Conservation (phyloP, 2,113 vertebrate genomes). For the western clawed frog (Xenopus tropicalis) region DNA sequence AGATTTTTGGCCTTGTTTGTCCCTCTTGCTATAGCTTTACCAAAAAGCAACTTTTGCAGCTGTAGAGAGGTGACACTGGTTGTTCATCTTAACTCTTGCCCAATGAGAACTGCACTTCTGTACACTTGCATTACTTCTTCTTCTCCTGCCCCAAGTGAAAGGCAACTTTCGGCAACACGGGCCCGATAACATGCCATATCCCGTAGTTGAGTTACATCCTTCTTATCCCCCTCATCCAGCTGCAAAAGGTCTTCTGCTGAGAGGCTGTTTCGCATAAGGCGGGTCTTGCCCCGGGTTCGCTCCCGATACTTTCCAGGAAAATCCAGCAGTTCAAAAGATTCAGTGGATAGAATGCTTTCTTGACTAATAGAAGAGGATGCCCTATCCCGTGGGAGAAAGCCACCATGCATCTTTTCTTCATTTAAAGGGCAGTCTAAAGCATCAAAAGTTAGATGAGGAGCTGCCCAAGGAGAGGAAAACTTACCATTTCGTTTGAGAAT, state of each 20-base stretch:
- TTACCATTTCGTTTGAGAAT: conserved; percentile 87
- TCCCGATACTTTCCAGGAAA: conserved; percentile 67
- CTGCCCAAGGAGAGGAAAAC: conserved; percentile 69
- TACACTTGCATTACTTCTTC: conserved; percentile 67
- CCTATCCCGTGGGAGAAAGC: conserved; percentile 40
- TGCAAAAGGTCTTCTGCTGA: conserved; percentile 84
- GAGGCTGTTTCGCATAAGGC: conserved; percentile 71
- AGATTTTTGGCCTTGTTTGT: no score
- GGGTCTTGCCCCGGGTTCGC: not conserved
- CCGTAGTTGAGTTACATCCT: conserved; percentile 32
- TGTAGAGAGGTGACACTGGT: not conserved
- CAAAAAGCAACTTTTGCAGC: not conserved
- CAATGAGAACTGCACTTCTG: conserved; percentile 59
- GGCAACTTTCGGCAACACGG: conserved; percentile 63
- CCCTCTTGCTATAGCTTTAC: not conserved
- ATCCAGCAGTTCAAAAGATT: conserved; percentile 92
- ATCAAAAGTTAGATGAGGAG: not conserved
- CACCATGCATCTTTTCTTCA: conserved; percentile 3
- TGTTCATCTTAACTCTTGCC: conserved; percentile 67
- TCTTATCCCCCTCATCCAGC: conserved; percentile 49
- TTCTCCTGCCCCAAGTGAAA: conserved; percentile 71
- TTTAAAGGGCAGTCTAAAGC: conserved; percentile 56
- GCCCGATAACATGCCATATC: conserved; percentile 56
- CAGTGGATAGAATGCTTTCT: conserved; percentile 93
- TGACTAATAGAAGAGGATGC: conserved; percentile 78